A percentile compares a stretch with the other conserved stretches of the same genome.
phyloP scores from a whole-genome alignment of 2,113 vertebrate genomes.

The Jaculus jaculus region DNA sequence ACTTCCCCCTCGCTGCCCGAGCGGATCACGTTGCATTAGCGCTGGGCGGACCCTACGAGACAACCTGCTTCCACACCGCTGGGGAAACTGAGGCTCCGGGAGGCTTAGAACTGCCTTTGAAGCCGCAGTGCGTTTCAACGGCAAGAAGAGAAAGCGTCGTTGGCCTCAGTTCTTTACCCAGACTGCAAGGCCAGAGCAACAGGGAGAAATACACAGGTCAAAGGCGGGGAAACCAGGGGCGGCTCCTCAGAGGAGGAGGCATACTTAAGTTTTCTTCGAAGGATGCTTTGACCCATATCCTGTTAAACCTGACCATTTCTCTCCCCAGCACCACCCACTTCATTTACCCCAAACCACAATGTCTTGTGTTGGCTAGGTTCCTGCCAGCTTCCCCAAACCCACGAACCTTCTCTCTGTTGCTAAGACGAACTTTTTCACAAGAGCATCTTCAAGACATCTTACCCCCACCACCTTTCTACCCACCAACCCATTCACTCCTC shows the following conservation, averaged over 20 bases:
- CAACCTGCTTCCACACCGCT: constrained; percentile 61
- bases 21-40: constrained; percentile 74
- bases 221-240: constrained; percentile 46
- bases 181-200: not conserved
- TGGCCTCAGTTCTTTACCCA: not conserved
- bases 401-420: not conserved
- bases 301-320: not conserved
- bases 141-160: not conserved
- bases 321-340: not conserved
- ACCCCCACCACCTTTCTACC: not conserved
- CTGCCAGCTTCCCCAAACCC: not conserved
- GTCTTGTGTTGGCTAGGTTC: not conserved
- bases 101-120: not conserved
- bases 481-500: not conserved
- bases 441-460: not conserved
- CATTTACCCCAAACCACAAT: not conserved
- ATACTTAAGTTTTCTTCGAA: not conserved
- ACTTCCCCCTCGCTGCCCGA: constrained; percentile 46
- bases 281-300: not conserved
- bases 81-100: constrained; percentile 73
- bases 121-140: not conserved
- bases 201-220: not conserved
- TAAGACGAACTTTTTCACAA: not conserved
- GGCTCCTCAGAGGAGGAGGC: constrained; percentile 21
- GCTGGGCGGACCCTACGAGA: constrained; percentile 65